Evolutionary conservation across 2,888 invertebrate species (phyloP).

Genomic region (Temnothorax unifasciatus): DNA sequence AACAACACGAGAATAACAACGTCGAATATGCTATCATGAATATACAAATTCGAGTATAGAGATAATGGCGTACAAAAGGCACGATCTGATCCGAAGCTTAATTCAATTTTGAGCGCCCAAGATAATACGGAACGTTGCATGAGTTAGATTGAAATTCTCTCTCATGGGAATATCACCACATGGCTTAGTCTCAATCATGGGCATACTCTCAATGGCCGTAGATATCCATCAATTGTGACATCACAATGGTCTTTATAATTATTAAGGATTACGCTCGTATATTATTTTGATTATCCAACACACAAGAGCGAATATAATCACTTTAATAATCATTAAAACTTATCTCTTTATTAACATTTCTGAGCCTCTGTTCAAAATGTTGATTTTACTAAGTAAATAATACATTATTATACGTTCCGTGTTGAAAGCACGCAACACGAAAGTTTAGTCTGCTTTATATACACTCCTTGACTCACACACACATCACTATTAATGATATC

Average conservation of each 20-base stretch:
- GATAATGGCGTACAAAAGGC: slow-evolving; percentile 22
- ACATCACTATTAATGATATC: slow-evolving; percentile 2
- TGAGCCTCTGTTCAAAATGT: neutral
- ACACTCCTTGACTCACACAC: neutral
- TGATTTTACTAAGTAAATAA: slow-evolving; percentile 20
- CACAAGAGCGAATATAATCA: neutral
- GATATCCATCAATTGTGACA: slow-evolving; percentile 47
- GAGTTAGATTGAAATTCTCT: slow-evolving; percentile 46
- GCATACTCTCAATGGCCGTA: neutral
- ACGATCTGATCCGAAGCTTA: slow-evolving; percentile 8
- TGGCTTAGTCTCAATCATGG: slow-evolving; percentile 40
- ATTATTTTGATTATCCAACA: slow-evolving; percentile 24
- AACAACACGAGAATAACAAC: slow-evolving; percentile 2
- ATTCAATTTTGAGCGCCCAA: slow-evolving; percentile 36
- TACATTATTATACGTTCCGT: neutral
- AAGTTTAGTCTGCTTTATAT: slow-evolving; percentile 1
- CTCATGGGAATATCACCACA: slow-evolving; percentile 33
- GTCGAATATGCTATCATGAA: neutral
- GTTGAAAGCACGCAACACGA: neutral
- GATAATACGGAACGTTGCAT: slow-evolving; percentile 28
- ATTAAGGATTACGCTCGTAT: neutral
- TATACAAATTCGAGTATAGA: neutral
- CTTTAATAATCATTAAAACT: slow-evolving; percentile 34
- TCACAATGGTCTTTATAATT: slow-evolving; percentile 18
- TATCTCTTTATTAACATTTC: slow-evolving; percentile 18